Conservation (phyloP, 2,888 invertebrate species). For the Coremacera marginata region DNA sequence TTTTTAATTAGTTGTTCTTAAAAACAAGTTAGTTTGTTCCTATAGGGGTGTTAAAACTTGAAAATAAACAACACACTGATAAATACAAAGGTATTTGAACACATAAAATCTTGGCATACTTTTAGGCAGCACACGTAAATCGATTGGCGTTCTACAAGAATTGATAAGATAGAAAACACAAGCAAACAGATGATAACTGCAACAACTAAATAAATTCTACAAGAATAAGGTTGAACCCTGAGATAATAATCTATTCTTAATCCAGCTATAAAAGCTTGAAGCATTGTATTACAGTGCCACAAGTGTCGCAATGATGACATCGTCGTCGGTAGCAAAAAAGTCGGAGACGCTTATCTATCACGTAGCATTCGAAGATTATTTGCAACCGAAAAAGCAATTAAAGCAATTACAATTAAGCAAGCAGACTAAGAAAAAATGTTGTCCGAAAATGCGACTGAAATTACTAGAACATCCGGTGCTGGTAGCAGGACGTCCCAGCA, state of each 20-base stretch:
- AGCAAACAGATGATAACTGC: background rate
- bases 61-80: background rate
- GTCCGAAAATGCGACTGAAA: slow-evolving; percentile 39
- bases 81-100: background rate
- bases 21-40: no score
- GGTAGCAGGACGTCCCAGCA: slow-evolving; percentile 10
- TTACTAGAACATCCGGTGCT: slow-evolving; percentile 44
- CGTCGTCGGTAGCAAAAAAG: background rate
- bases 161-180: no score
- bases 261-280: slow-evolving; percentile 6
- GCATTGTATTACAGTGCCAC: background rate
- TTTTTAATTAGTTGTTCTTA: no score
- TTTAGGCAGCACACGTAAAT: background rate
- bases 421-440: background rate
- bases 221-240: slow-evolving; percentile 7
- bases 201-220: background rate
- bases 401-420: background rate
- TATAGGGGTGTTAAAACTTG: no score
- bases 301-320: background rate
- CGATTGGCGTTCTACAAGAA: background rate
- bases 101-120: background rate
- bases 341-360: background rate
- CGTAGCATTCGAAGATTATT: slow-evolving; percentile 38
- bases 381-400: slow-evolving; percentile 18
- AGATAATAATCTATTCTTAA: background rate